Evolutionary conservation across 2,113 vertebrate genomes (phyloP), one percentile per base, ranked within the genome.

Genomic region (Orycteropus afer): DNA sequence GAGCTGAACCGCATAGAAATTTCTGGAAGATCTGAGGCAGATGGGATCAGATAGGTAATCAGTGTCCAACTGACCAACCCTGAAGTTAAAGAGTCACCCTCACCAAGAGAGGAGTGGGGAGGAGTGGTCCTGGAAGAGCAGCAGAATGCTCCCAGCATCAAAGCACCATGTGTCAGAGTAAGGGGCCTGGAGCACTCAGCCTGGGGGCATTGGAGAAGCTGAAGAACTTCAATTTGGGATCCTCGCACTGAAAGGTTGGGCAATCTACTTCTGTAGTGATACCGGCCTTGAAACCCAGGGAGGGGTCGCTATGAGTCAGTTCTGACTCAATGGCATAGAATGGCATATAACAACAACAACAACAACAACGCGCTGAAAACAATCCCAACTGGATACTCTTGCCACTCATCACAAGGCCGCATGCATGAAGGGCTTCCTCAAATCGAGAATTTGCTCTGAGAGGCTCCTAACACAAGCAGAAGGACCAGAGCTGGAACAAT

Each of bases 21-120:
- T 77, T 61, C 51, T 27, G 25, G 49, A 55, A 37, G 29, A 11
- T 0, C 0, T 4, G 53, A 45, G 10, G 74, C n/a, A 55, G 42
- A 61, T 20, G n/a, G 74, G 37, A 29, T 76, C 37, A 73, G 51
- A 25, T 7, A 25, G 71, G n/a, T 8, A 27, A 1, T 14, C 42
- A 13, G 3, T 4, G 51, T 29, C 8, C 14, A 10, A 86, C 15
- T 1, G 1, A 23, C 74, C 51, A 3, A 13, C 37, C 40, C 12
- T 32, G 13, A 1, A 4, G 17, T 42, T 49, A 55, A 29, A 51
- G 74, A n/a, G 5, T 51, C 47, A 59, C 4, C 22, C 51, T 34
- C 2, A 3, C 76, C 29, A 20, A 14, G 74, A 77, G 15, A 13
- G 3, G 37, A 1, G 2, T n/a, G 55, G 23, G 12, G 2, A 0